phyloP scores from a whole-genome alignment of 2,797 vertebrate genomes.

The Chlorospingus semifuscus region DNA sequence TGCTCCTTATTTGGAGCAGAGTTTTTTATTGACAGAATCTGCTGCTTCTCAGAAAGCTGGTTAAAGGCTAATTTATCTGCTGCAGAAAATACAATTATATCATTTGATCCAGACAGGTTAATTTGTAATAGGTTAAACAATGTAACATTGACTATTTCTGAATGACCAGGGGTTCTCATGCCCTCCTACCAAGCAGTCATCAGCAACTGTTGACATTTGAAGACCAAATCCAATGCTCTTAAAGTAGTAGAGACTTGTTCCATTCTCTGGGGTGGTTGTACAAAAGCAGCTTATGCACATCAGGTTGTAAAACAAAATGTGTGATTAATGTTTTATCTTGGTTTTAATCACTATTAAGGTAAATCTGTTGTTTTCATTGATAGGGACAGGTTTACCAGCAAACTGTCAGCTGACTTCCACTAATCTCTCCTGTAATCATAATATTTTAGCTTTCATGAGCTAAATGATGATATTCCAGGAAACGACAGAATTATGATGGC shows the following conservation, averaged over 20 bases:
- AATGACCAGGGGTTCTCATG: neutral
- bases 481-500: neutral
- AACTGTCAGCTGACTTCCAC: neutral
- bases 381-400: neutral
- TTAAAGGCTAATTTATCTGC: neutral
- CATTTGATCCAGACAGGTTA: neutral
- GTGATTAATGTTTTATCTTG: neutral
- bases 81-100: neutral
- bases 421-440: neutral
- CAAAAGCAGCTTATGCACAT: neutral
- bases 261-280: neutral
- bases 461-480: neutral
- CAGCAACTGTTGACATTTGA: neutral
- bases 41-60: neutral
- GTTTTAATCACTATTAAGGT: neutral
- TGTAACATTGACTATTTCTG: neutral
- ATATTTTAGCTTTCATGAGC: neutral
- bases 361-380: neutral
- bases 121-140: neutral
- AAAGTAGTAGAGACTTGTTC: neutral
- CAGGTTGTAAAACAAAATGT: neutral
- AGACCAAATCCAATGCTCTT: neutral
- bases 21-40: neutral
- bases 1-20: neutral
- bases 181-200: neutral